Conservation (phyloP, 2,888 invertebrate species). For the Drosophila kambysellisi region DNA sequence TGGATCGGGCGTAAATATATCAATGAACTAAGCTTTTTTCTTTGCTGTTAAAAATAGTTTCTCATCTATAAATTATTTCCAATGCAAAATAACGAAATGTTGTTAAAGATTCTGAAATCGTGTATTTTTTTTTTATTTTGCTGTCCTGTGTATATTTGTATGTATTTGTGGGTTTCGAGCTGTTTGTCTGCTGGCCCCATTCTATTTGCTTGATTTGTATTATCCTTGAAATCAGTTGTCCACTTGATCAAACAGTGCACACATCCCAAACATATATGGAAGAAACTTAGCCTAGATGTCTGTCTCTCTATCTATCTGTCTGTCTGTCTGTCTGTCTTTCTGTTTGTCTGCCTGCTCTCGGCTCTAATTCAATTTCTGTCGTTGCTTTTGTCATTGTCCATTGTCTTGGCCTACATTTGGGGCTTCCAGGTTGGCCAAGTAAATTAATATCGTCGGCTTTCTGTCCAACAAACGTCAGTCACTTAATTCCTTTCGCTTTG, state of each 20-base stretch:
- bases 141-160: background rate
- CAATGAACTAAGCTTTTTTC: background rate
- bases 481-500: slow-evolving; percentile 50
- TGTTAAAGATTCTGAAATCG: slow-evolving; percentile 14
- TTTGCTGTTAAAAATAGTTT: slow-evolving; percentile 2
- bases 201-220: slow-evolving; percentile 63
- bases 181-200: slow-evolving; percentile 33
- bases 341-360: slow-evolving; percentile 22
- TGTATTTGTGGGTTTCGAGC: slow-evolving; percentile 1
- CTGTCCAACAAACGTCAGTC: slow-evolving; percentile 62
- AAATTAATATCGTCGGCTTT: slow-evolving; percentile 53
- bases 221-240: slow-evolving; percentile 71
- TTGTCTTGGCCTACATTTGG: slow-evolving; percentile 64
- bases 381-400: slow-evolving; percentile 30
- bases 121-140: background rate
- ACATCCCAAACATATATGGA: slow-evolving; percentile 2
- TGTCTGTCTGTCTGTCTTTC: background rate
- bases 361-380: slow-evolving; percentile 62
- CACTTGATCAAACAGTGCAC: slow-evolving; percentile 31
- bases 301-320: background rate
- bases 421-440: slow-evolving; percentile 26
- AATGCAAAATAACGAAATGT: background rate
- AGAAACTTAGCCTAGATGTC: slow-evolving; percentile 41
- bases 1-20: background rate
- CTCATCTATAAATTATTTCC: background rate